These are phyloP conservation scores for Drosophila kurseongensis DNA, from an alignment of 1,140 invertebrate genomes.

Conservation along the genomic window DNA sequence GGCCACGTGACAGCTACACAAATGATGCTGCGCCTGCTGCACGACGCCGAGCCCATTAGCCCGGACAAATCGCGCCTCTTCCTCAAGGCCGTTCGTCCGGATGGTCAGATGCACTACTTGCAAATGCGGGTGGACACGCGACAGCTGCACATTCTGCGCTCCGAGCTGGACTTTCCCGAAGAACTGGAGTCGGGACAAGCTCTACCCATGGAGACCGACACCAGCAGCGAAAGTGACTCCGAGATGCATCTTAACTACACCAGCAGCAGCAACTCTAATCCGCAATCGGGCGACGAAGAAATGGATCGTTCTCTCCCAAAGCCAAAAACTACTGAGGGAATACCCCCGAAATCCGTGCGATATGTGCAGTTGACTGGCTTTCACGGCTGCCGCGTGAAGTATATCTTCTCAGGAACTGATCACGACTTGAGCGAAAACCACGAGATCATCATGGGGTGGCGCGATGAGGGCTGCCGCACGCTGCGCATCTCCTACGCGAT, in stretches of 20 bases:
- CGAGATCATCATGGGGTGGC: conserved; percentile 12
- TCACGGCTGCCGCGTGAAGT: conserved; percentile 32
- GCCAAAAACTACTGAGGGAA: neutral
- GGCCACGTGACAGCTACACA: conserved; percentile 43
- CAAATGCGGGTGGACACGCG: conserved; percentile 25
- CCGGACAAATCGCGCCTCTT: conserved; percentile 26
- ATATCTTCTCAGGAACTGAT: conserved; percentile 30
- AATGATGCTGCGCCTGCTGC: conserved; percentile 47
- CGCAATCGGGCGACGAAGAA: neutral
- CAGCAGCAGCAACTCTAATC: neutral
- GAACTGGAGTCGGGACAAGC: neutral
- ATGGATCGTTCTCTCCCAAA: neutral
- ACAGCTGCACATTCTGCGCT: conserved; percentile 39
- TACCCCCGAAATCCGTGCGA: conserved; percentile 1
- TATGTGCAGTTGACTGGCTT: conserved; percentile 32
- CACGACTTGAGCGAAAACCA: conserved; percentile 20
- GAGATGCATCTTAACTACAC: neutral
- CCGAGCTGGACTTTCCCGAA: conserved; percentile 13
- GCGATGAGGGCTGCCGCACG: neutral
- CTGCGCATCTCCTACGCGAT: conserved; percentile 48
- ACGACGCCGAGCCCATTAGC: conserved; percentile 25
- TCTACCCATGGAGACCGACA: neutral
- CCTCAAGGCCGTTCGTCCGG: conserved; percentile 46
- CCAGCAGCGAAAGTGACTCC: conserved; percentile 11
- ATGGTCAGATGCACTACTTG: conserved; percentile 49